Evolutionary conservation across 2,888 invertebrate species (phyloP).

Genomic region (Oligia latruncula): DNA sequence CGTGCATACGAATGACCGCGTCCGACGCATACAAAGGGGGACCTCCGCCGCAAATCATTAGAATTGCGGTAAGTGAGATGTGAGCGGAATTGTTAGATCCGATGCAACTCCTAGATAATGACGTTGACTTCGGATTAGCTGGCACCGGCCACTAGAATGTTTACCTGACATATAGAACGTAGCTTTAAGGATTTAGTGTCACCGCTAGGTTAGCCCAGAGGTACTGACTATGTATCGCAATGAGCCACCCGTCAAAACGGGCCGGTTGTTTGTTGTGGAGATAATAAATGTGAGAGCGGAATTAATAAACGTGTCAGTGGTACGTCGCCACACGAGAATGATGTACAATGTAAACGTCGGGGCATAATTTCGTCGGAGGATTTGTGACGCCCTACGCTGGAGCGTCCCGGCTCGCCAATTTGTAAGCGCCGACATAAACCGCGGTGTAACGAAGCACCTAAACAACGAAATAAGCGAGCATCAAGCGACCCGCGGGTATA

Average conservation of each 20-base stretch:
- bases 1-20: slow-evolving; percentile 80
- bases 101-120: slow-evolving; percentile 82
- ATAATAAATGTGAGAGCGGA: slow-evolving; percentile 66
- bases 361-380: slow-evolving; percentile 78
- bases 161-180: slow-evolving; percentile 64
- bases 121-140: slow-evolving; percentile 81
- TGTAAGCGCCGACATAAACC: slow-evolving; percentile 88
- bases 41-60: slow-evolving; percentile 88
- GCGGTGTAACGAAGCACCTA: slow-evolving; percentile 88
- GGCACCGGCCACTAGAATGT: slow-evolving; percentile 75
- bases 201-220: slow-evolving; percentile 35
- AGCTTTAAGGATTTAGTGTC: slow-evolving; percentile 65
- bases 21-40: slow-evolving; percentile 85
- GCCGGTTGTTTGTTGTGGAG: slow-evolving; percentile 60
- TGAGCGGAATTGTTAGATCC: slow-evolving; percentile 84
- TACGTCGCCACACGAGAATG: slow-evolving; percentile 73
- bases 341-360: slow-evolving; percentile 78
- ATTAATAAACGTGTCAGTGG: slow-evolving; percentile 76
- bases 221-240: slow-evolving; percentile 49
- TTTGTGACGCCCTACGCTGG: slow-evolving; percentile 77
- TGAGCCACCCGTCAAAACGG: slow-evolving; percentile 45
- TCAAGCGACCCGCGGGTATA: slow-evolving; percentile 82
- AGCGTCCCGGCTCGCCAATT: slow-evolving; percentile 84
- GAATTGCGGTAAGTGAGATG: slow-evolving; percentile 88
- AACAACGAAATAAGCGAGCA: slow-evolving; percentile 82